Evolutionary conservation across 2,888 invertebrate genomes (phyloP), one percentile per base, ranked within the genome.

Genomic region (Omphaloscelis lunosa): DNA sequence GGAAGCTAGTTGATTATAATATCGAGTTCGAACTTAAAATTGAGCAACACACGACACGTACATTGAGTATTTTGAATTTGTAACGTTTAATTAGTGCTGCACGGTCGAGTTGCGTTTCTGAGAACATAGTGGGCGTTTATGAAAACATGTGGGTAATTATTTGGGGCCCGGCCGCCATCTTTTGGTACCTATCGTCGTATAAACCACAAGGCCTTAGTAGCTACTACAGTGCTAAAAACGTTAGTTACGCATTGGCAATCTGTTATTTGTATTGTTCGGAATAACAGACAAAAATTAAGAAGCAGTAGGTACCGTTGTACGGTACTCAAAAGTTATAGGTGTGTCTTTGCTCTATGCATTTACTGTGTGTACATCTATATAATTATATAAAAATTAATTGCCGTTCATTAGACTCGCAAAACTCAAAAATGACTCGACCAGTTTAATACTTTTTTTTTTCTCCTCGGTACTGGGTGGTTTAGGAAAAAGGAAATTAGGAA

Each of bases 81-180:
- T 75, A 82, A 80, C 80, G 72, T 88, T 89, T 87, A 89, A 88
- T 88, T 84, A 87, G 82, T 75, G 77, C 17, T 75, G 70, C 82
- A 80, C 79, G 72, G 73, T 72, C 70, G 85, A 80, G 70, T 86
- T 77, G 80, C 78, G 77, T 76, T 88, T 84, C 86, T 72, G 73
- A 74, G 87, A 84, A 84, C 74, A 51, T 9, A 12, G 87, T 87
- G 87, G 87, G 87, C 79, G 87, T 80, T 82, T 79, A 74, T 68
- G 79, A 83, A 79, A 83, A 83, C 88, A 79, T 79, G 77, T 77
- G 78, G 66, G 51, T 86, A 81, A 88, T 88, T 86, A 85, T 83
- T 80, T 72, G 85, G 74, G 79, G 85, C 75, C 77, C 72, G 74
- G 56, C 65, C 59, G 67, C 53, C 68, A 48, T 79, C 70, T 80